Conservation (phyloP, 2,113 vertebrate species). For the Megaceryle maxima region DNA sequence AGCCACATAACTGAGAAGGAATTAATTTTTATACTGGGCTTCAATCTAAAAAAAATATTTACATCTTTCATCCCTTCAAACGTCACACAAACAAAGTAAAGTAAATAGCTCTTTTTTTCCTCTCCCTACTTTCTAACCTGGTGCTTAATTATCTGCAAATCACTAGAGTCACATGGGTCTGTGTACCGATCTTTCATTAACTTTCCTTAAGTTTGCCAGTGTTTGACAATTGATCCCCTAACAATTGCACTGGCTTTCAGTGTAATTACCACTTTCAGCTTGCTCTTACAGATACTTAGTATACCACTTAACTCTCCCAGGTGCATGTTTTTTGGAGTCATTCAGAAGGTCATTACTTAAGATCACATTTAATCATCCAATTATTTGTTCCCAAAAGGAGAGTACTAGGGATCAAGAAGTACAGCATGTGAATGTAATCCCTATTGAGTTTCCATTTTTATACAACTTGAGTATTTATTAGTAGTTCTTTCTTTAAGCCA, state of each 20-base stretch:
- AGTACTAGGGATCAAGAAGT: neutral
- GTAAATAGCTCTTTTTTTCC: neutral
- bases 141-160: conserved; percentile 26
- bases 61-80: neutral
- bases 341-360: conserved; percentile 49
- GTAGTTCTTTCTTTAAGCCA: neutral
- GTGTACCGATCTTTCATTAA: conserved; percentile 16
- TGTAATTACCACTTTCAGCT: conserved; percentile 38
- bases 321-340: conserved; percentile 7
- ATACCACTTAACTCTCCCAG: conserved; percentile 39
- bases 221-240: conserved; percentile 58
- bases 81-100: neutral
- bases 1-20: neutral
- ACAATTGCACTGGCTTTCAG: conserved; percentile 40
- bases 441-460: conserved; percentile 9
- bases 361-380: conserved; percentile 44
- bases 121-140: neutral
- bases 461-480: conserved; percentile 12
- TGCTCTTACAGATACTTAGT: conserved; percentile 21
- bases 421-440: neutral
- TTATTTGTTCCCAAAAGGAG: conserved; percentile 36
- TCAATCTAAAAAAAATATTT: neutral
- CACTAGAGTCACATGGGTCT: neutral
- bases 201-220: conserved; percentile 4
- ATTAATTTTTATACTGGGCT: neutral